Percentiles rank a stretch among this genome's conserved stretches.
phyloP scores from a whole-genome alignment of 2,113 vertebrate species.

The Uropsilus gracilis region DNA sequence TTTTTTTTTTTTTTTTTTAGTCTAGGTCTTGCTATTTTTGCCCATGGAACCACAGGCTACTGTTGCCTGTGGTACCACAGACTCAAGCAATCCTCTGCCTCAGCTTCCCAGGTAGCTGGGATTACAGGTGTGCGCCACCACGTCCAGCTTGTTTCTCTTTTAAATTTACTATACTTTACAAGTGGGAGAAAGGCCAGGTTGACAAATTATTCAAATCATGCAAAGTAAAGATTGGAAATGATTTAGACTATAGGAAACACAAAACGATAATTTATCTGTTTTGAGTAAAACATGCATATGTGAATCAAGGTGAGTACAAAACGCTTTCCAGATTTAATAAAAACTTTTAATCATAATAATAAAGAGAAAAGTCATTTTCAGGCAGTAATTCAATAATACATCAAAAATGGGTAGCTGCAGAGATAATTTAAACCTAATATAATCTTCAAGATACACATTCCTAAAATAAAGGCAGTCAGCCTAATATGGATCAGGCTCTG shows the following conservation, averaged over 20 bases:
- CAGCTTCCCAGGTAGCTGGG: too few species aligned
- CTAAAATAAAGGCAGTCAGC: neutral
- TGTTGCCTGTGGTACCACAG: too few species aligned
- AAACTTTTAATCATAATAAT: constrained; percentile 16
- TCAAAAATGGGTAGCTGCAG: neutral
- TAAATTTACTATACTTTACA: neutral
- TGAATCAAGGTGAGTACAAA: constrained; percentile 17
- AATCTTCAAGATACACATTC: neutral
- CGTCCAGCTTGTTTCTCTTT: neutral
- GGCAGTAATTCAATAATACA: neutral
- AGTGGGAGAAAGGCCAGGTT: neutral
- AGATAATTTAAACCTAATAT: neutral
- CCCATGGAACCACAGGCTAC: too few species aligned
- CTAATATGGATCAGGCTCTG: neutral
- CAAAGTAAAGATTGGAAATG: too few species aligned
- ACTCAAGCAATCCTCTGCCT: too few species aligned
- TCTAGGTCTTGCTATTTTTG: too few species aligned
- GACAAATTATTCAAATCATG: neutral
- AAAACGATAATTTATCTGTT: constrained; percentile 35
- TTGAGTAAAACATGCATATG: neutral
- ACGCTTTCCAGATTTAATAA: neutral
- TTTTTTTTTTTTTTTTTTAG: too few species aligned
- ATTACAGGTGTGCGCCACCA: too few species aligned
- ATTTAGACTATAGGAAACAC: neutral
- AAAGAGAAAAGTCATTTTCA: constrained; percentile 16